A percentile compares a stretch with the other conserved stretches of the same genome.
Conservation (phyloP, 2,888 invertebrate genomes). For the Synanthedon tipuliformis region DNA sequence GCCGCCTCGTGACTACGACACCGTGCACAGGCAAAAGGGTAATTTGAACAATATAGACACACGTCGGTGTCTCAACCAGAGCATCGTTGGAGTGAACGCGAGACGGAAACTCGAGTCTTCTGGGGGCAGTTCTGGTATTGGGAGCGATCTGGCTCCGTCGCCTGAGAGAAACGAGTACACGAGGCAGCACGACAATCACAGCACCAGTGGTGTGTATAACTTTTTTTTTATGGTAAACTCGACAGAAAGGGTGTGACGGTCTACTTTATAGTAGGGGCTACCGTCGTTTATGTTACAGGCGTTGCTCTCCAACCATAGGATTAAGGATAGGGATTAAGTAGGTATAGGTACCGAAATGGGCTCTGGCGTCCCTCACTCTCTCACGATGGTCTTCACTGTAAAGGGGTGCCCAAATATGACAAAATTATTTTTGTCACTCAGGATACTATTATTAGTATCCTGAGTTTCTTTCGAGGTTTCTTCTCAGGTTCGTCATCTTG, state of each 20-base stretch:
- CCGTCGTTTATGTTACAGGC: too few species aligned
- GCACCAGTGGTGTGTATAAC: conserved; percentile 69
- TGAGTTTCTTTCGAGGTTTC: too few species aligned
- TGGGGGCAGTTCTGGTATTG: conserved; percentile 89
- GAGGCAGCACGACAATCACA: conserved; percentile 69
- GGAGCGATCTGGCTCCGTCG: conserved; percentile 88
- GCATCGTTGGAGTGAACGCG: conserved; percentile 68
- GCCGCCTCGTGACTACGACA: conserved; percentile 95
- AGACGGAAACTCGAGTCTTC: conserved; percentile 73
- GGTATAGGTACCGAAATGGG: too few species aligned
- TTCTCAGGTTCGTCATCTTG: too few species aligned
- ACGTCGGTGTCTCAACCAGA: conserved; percentile 76
- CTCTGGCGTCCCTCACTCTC: too few species aligned
- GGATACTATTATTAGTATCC: too few species aligned
- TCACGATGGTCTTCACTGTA: too few species aligned
- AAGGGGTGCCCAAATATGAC: too few species aligned
- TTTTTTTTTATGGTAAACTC: too few species aligned
- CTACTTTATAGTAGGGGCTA: neutral
- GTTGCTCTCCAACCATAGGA: too few species aligned
- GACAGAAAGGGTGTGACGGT: neutral
- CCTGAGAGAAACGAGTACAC: conserved; percentile 72
- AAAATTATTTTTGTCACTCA: too few species aligned
- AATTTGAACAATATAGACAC: conserved; percentile 60
- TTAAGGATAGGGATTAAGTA: too few species aligned
- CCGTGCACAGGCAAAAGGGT: conserved; percentile 79